These are phyloP conservation scores for Podabrus alpinus DNA, from an alignment of 2,888 invertebrate species.

Conservation along the genomic window DNA sequence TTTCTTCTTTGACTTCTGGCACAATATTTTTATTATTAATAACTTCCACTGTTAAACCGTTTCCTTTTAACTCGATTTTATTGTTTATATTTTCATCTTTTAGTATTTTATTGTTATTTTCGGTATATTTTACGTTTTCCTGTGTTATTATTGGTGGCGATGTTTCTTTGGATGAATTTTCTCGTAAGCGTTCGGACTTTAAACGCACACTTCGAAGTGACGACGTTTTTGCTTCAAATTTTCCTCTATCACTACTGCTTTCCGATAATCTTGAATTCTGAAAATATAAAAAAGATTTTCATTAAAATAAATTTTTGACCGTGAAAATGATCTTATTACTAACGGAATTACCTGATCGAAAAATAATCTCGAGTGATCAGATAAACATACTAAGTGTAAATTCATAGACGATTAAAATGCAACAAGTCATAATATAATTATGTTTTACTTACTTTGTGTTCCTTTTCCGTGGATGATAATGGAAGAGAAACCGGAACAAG, in stretches of 20 bases:
- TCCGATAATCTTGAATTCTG: conserved; percentile 18
- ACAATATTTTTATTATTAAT: conserved; percentile 1
- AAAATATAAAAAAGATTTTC: neutral
- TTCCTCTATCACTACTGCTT: conserved; percentile 47
- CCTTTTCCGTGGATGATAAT: conserved; percentile 29
- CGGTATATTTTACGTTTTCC: conserved; percentile 19
- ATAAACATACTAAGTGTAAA: too few relatives aligned
- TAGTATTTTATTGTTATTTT: conserved; percentile 11
- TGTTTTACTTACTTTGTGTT: conserved; percentile 40
- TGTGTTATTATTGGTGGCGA: conserved; percentile 9
- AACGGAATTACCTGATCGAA: too few relatives aligned
- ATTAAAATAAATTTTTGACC: too few relatives aligned
- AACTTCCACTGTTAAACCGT: conserved; percentile 23
- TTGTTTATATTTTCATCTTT: conserved; percentile 2
- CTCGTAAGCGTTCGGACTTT: conserved; percentile 60
- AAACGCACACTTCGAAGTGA: conserved; percentile 69
- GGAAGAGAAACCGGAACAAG: conserved; percentile 37
- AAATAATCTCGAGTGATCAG: too few relatives aligned
- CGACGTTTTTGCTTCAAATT: conserved; percentile 55
- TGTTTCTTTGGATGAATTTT: neutral
- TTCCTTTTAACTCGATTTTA: conserved; percentile 5
- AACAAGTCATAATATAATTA: too few relatives aligned
- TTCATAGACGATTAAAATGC: too few relatives aligned
- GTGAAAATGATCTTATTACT: too few relatives aligned
- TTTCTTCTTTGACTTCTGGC: neutral